These are phyloP conservation scores for Pardosa pseudoannulata DNA, from an alignment of 2,888 invertebrate species.

Conservation along the genomic window DNA sequence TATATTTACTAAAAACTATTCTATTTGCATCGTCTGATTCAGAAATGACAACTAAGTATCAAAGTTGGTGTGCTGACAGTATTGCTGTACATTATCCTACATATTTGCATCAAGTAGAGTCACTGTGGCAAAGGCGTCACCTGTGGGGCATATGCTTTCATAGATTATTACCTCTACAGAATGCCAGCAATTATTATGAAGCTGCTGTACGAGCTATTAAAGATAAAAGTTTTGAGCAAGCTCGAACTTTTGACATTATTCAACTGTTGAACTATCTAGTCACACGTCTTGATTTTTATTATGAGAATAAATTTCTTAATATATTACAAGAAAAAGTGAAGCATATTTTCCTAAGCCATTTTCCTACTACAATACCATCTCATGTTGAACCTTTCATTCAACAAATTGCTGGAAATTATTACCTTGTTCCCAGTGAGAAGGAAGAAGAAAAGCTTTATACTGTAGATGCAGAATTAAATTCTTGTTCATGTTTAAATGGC, in stretches of 20 bases:
- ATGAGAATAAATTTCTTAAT: constrained; percentile 38
- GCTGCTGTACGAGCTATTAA: constrained; percentile 47
- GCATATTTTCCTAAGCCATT: constrained; percentile 29
- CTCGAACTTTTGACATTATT: constrained; percentile 42
- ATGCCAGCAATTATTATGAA: constrained; percentile 60
- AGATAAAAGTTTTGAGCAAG: constrained; percentile 41
- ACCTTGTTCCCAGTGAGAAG: constrained; percentile 39
- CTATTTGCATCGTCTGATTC: constrained; percentile 44
- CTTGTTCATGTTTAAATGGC: constrained; percentile 48
- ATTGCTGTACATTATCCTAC: constrained; percentile 45
- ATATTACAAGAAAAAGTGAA: constrained; percentile 20
- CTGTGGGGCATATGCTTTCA: constrained; percentile 20
- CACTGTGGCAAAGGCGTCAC: constrained; percentile 23
- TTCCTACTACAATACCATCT: constrained; percentile 25
- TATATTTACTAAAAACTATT: constrained; percentile 48
- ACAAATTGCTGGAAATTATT: constrained; percentile 52
- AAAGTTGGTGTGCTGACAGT: constrained; percentile 28
- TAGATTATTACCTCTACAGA: constrained; percentile 30
- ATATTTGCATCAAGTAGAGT: constrained; percentile 25
- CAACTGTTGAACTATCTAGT: constrained; percentile 49
- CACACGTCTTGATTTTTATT: constrained; percentile 38
- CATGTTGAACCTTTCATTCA: constrained; percentile 29
- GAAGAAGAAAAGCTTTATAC: constrained; percentile 36
- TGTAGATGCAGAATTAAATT: constrained; percentile 49
- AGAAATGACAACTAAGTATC: constrained; percentile 51